Base-by-base conservation (phyloP, 2,888 invertebrate species). In the Caenorhabditis sp. region DNA sequence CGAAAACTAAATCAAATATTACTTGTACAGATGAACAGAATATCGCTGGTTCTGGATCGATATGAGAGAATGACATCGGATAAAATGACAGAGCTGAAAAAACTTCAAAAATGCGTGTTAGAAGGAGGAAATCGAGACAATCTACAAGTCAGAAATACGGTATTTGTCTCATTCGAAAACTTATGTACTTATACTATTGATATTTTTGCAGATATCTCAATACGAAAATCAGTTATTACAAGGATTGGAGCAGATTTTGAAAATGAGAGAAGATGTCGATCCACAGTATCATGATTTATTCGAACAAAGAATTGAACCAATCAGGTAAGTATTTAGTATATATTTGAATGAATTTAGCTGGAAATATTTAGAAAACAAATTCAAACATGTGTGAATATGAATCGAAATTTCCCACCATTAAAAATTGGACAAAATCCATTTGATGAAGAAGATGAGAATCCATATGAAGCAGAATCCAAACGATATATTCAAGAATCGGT, bases 291-390 rank as follows among this genome's bases (percentile, higher is more conserved):
- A 74, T 50, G 76, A 81, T 12, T 66, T 69, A 19, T 83, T 83
- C 27, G 83, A 83, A 59, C 31, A 66, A 14, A 55, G 76, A n/a
- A 66, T 82, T 4, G 82, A 83, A 26, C 82, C 82, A 8, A 80
- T 81, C n/a, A 58, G 75, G 77, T 77, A 43, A 5, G 27, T 36
- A 31, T 55, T 66, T 24, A 8, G 24, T 5, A 31, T 17, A 51
- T 27, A n/a, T n/a, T n/a, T n/a, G n/a, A n/a, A n/a, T n/a, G n/a
- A n/a, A n/a, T n/a, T n/a, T n/a, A n/a, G n/a, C n/a, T n/a, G n/a
- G n/a, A n/a, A n/a, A n/a, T n/a, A n/a, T n/a, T n/a, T 26, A 70
- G 79, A 55, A 70, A 77, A 27, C 77, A 82, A 64, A 82, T 82
- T 51, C 79, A 81, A 62, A 64, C 75, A 27, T 62, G 76, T 14